These are phyloP conservation scores for Eupithecia vulgata DNA, from an alignment of 2,888 invertebrate genomes.

Conservation along the genomic window DNA sequence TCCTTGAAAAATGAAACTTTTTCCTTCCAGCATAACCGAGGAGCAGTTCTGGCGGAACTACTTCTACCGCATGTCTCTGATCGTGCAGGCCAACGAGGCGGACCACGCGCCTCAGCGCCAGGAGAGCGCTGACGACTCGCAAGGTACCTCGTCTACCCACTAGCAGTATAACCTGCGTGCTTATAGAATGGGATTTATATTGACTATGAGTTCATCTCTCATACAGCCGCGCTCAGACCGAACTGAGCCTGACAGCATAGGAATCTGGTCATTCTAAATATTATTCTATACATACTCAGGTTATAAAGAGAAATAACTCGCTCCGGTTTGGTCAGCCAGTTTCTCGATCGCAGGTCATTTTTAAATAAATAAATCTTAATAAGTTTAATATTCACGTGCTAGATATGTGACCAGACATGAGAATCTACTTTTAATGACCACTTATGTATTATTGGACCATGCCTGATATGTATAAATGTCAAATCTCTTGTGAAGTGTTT, in stretches of 20 bases:
- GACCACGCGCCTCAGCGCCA: conserved; percentile 82
- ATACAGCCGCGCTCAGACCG: background rate
- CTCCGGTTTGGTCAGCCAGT: background rate
- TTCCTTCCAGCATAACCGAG: conserved; percentile 91
- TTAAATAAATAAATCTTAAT: background rate
- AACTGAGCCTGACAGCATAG: background rate
- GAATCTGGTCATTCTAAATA: background rate
- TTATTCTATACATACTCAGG: background rate
- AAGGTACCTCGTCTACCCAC: conserved; percentile 69
- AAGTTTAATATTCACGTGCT: too few relatives aligned
- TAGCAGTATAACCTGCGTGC: background rate
- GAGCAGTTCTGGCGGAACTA: conserved; percentile 99
- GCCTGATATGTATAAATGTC: too few relatives aligned
- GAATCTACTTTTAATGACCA: too few relatives aligned
- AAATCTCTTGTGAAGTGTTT: background rate
- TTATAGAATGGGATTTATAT: background rate
- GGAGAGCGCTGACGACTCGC: conserved; percentile 82
- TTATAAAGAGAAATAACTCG: background rate
- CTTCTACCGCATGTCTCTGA: conserved; percentile 99
- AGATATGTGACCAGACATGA: too few relatives aligned
- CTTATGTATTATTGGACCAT: too few relatives aligned
- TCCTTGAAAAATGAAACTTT: background rate
- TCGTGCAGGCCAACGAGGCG: conserved; percentile 97
- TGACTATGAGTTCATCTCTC: background rate
- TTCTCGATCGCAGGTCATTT: background rate